Evolutionary conservation across 2,888 invertebrate species (phyloP), one percentile per base, ranked within the genome.

Genomic region (Sinopyrophorus schimmeli): DNA sequence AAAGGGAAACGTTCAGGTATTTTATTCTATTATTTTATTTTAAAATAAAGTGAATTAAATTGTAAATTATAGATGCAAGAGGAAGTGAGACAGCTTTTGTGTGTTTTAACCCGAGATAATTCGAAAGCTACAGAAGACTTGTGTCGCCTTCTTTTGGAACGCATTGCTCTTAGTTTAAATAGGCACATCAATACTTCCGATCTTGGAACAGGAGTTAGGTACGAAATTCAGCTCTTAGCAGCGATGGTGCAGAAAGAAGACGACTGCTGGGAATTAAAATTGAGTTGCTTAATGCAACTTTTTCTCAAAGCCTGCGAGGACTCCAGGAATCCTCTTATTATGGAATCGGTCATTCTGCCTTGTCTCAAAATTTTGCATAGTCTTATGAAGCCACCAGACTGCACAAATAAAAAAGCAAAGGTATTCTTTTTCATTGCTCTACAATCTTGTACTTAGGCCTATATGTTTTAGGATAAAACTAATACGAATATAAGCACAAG

Each of bases 241-340:
- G 87, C 90, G 0, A 79, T 95, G 30, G 86, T 96, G 1, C 89
- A 92, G 61, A 92, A 92, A 58, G 92, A 95, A 65, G 97, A 97
- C 70, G 84, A 88, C 2, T 95, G 94, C 68, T 97, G 97, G 97
- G 96, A 97, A 70, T 84, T 88, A 53, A 87, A 96, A 64, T 76
- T 97, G 1, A 83, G 90, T 31, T 88, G 90, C 68, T 89, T 95
- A 52, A 88, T 96, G 76, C 86, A 87, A 58, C 76, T 96, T 39
- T 95, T 96, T 76, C 78, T 92, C 42, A 81, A 84, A 74, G 87
- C 89, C 3, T 86, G 86, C 57, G 79, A 82, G 41, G 80, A 84
- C 71, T 84, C 88, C 0, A 84, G 86, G 52, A 91, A 89, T 63
- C 90, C 92, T 0, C 86, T 90, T 38, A 91, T 96, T 0, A 83